These are phyloP conservation scores for Paedocypris sp. DNA, from an alignment of 2,113 vertebrate genomes.

Conservation along the genomic window DNA sequence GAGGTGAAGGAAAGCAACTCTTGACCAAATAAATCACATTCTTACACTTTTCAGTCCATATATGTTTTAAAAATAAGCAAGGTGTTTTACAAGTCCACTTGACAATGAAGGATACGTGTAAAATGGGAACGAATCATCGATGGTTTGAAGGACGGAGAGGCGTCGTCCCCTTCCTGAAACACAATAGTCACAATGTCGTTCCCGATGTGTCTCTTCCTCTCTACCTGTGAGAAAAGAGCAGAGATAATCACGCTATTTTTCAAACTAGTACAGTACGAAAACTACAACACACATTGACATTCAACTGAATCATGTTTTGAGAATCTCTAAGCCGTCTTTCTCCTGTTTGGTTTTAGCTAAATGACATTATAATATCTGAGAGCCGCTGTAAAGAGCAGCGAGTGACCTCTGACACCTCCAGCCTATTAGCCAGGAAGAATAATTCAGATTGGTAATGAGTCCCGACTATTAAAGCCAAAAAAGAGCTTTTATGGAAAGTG, in stretches of 20 bases:
- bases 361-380: too few relatives aligned
- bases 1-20: constrained; percentile 60
- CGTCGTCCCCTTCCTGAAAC: constrained; percentile 93
- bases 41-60: neutral
- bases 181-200: constrained; percentile 98
- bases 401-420: neutral
- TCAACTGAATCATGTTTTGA: too few relatives aligned
- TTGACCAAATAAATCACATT: neutral
- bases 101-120: constrained; percentile 81
- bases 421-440: neutral
- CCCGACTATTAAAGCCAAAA: neutral
- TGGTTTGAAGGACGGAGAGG: constrained; percentile 85
- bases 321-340: too few relatives aligned
- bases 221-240: constrained; percentile 69
- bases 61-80: neutral
- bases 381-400: too few relatives aligned
- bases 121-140: constrained; percentile 99
- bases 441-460: constrained; percentile 13
- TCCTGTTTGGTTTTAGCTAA: too few relatives aligned
- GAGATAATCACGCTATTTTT: too few relatives aligned
- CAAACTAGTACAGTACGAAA: too few relatives aligned
- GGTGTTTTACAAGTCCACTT: neutral
- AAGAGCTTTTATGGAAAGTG: constrained; percentile 1
- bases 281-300: neutral
- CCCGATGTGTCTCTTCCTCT: constrained; percentile 95